Evolutionary conservation across 2,888 invertebrate genomes (phyloP).

Genomic region (Lottia scabra): DNA sequence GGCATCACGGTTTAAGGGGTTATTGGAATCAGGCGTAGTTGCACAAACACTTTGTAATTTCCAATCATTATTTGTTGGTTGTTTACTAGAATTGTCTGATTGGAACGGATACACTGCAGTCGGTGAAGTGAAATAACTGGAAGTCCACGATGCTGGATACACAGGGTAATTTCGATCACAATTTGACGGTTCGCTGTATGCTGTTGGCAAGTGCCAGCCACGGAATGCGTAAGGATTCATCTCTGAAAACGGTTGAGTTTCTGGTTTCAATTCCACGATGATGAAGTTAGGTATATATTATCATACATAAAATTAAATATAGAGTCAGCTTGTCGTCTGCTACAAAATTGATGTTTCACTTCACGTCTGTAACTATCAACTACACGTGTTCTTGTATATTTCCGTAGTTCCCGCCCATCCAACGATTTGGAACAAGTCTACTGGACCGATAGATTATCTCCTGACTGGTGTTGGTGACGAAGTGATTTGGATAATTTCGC

Average conservation of each 20-base stretch:
- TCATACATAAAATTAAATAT: conserved; percentile 10
- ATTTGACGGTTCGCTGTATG: conserved; percentile 54
- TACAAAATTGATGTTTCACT: neutral
- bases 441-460: neutral
- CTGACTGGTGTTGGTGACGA: neutral
- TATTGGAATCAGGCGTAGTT: conserved; percentile 21
- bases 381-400: neutral
- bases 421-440: neutral
- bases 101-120: conserved; percentile 55
- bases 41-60: conserved; percentile 53
- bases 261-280: neutral
- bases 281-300: conserved; percentile 4
- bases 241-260: conserved; percentile 20
- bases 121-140: conserved; percentile 54
- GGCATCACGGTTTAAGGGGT: conserved; percentile 24
- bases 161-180: conserved; percentile 59
- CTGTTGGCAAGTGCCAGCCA: conserved; percentile 59
- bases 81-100: conserved; percentile 45
- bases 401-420: neutral
- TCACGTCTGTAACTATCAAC: neutral
- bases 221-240: conserved; percentile 62
- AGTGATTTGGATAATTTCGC: conserved; percentile 1
- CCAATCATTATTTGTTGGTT: conserved; percentile 51
- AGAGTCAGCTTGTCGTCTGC: conserved; percentile 4
- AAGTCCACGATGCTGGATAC: conserved; percentile 56